Evolutionary conservation across 2,888 invertebrate species (phyloP).

Genomic region (Drosophila maculinotata): DNA sequence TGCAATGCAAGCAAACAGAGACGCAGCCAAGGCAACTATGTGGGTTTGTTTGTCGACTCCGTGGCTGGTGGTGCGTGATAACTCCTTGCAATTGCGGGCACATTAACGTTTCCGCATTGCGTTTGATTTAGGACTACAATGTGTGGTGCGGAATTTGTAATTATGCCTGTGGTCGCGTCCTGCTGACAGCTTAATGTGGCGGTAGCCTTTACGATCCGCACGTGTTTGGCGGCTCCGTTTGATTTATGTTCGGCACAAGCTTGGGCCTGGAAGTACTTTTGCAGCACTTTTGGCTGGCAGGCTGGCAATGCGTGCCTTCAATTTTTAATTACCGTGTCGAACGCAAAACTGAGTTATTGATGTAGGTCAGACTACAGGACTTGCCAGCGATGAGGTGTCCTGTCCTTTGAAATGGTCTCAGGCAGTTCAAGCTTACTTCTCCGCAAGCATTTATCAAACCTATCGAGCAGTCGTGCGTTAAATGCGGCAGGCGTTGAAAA

Average conservation of each 20-base stretch:
- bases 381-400: background rate
- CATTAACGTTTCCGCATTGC: slow-evolving; percentile 69
- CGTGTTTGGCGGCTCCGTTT: slow-evolving; percentile 58
- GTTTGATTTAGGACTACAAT: slow-evolving; percentile 70
- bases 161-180: slow-evolving; percentile 47
- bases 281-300: slow-evolving; percentile 19
- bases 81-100: slow-evolving; percentile 70
- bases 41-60: slow-evolving; percentile 1
- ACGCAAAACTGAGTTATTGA: slow-evolving; percentile 69
- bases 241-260: slow-evolving; percentile 61
- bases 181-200: slow-evolving; percentile 70
- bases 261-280: slow-evolving; percentile 31
- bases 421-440: slow-evolving; percentile 8
- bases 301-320: slow-evolving; percentile 61
- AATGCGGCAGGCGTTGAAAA: background rate
- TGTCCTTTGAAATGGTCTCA: slow-evolving; percentile 12
- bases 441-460: slow-evolving; percentile 29
- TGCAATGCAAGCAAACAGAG: slow-evolving; percentile 25
- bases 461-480: slow-evolving; percentile 37
- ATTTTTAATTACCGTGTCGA: slow-evolving; percentile 72
- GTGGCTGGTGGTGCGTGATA: slow-evolving; percentile 58
- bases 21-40: slow-evolving; percentile 5
- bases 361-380: slow-evolving; percentile 57
- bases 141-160: slow-evolving; percentile 74
- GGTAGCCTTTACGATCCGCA: slow-evolving; percentile 65